Evolutionary conservation across 2,113 vertebrate genomes (phyloP).

Genomic region (Turdus rufiventris): DNA sequence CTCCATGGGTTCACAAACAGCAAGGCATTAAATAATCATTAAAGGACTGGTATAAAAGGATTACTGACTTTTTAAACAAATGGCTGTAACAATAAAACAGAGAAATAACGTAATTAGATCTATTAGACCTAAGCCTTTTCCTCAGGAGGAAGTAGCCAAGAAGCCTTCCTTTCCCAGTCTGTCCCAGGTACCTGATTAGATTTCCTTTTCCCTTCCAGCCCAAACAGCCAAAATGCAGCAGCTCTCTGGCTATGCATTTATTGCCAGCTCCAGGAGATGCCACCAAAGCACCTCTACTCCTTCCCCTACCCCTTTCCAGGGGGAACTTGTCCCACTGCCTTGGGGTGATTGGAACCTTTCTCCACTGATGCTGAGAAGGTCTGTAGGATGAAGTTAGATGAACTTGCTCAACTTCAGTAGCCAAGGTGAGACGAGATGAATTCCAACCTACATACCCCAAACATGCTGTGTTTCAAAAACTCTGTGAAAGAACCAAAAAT

Average conservation of each 20-base stretch:
- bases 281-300: neutral
- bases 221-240: neutral
- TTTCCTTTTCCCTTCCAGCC: neutral
- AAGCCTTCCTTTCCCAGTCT: neutral
- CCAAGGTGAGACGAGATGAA: neutral
- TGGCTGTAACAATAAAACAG: neutral
- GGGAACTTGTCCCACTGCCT: neutral
- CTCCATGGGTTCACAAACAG: neutral
- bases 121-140: constrained; percentile 15
- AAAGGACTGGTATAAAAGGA: constrained; percentile 31
- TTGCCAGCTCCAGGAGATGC: neutral
- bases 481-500: neutral
- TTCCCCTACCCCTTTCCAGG: rapidly evolving
- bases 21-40: constrained; percentile 26
- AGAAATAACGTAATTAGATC: neutral
- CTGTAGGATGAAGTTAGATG: neutral
- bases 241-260: neutral
- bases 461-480: neutral
- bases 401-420: neutral
- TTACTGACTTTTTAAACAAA: constrained; percentile 36
- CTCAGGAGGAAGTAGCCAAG: constrained; percentile 4
- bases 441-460: neutral
- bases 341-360: neutral
- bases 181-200: neutral
- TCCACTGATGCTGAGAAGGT: neutral